Conservation (phyloP, 2,797 vertebrate genomes). For the Calcarius lapponicus region DNA sequence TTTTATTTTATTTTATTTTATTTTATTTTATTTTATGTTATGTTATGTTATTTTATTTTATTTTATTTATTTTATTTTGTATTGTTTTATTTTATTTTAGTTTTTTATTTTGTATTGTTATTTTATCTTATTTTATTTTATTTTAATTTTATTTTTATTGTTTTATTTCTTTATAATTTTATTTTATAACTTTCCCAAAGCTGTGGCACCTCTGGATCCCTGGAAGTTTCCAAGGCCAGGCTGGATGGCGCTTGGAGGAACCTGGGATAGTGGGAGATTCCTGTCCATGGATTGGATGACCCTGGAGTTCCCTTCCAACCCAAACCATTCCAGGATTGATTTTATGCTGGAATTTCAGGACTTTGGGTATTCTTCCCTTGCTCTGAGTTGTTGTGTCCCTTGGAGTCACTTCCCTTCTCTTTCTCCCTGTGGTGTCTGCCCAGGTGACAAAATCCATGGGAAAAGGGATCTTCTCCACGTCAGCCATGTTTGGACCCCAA, state of each 20-base stretch:
- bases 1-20: too few species aligned
- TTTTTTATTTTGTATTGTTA: too few species aligned
- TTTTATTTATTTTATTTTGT: too few species aligned
- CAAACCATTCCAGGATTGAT: too few species aligned
- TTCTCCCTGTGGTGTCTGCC: too few species aligned
- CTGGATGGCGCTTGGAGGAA: rapidly evolving
- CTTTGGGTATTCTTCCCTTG: background rate
- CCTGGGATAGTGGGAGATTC: background rate
- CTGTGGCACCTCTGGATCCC: background rate
- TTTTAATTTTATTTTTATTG: background rate
- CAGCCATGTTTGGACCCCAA: background rate
- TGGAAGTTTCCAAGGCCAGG: background rate
- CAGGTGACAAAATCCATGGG: background rate
- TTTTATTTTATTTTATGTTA: too few species aligned
- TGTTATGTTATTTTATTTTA: too few species aligned
- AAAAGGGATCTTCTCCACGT: rapidly evolving
- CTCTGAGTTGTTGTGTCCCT: background rate
- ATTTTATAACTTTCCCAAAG: background rate
- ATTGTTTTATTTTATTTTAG: too few species aligned
- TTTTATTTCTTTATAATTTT: too few species aligned
- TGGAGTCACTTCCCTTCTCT: background rate
- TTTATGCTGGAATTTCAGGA: background rate
- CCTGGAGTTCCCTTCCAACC: background rate
- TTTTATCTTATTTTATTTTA: too few species aligned
- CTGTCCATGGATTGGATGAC: background rate